Evolutionary conservation across 2,797 vertebrate species (phyloP), one percentile per base, ranked within the genome.

Genomic region (Huso huso): DNA sequence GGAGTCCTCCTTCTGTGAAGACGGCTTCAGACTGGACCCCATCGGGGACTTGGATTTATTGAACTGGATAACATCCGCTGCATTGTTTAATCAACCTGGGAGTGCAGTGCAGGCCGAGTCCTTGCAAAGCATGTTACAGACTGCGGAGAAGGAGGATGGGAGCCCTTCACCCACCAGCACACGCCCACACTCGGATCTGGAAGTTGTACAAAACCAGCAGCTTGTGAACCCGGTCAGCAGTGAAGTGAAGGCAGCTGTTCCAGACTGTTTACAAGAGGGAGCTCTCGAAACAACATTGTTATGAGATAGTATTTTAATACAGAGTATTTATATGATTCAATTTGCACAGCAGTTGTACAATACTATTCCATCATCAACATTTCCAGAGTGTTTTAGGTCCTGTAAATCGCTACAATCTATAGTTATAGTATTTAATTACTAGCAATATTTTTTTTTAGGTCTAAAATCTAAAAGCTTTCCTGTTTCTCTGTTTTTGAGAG

Each of bases 261-360:
- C 55, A 4, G 70, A 70, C 66, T 62, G 58, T 18, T 75, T 72
- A 53, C 76, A 72, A 67, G 80, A 79, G 62, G 83, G 81, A 72
- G 76, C 76, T 69, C 82, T 88, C 0, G 83, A 91, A 79, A 87
- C 83, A 66, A 83, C 81, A 72, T 83, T 87, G 79, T 80, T 87
- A 82, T 93, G 85, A 92, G 63, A 12, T 71, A 76, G 69, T 67
- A 64, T 68, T 66, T 48, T 69, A 58, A 66, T 69, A 63, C 73
- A 69, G 73, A 66, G 75, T 82, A 85, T 81, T 85, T 86, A 81
- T 81, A 72, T 79, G 37, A 75, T 82, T 85, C 75, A 80, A 85
- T 94, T 96, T 96, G 93, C 93, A 96, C 93, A 75, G 79, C 84
- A 80, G 73, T 74, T 83, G 73, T 76, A 76, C 69, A 75, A 79